These are phyloP conservation scores for Prionace glauca DNA, from an alignment of 2,797 vertebrate species.

Conservation along the genomic window DNA sequence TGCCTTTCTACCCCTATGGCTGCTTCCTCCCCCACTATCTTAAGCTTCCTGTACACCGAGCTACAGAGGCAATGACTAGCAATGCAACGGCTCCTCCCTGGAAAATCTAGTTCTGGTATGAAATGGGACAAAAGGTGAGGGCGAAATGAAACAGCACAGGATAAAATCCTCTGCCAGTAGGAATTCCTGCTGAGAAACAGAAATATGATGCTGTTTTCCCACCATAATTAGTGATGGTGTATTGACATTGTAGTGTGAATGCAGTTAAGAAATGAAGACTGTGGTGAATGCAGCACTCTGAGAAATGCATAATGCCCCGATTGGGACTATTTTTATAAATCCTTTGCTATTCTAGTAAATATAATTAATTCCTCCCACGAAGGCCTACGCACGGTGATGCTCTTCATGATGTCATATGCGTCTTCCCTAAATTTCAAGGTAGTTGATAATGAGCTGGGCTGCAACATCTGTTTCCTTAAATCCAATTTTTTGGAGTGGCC, in stretches of 20 bases:
- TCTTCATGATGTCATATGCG: conserved; percentile 13
- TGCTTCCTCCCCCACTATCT: neutral
- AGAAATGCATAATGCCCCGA: neutral
- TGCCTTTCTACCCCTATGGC: neutral
- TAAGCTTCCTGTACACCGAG: neutral
- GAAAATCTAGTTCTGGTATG: neutral
- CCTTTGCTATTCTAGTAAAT: conserved; percentile 1
- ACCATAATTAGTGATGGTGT: neutral
- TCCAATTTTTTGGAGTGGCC: neutral
- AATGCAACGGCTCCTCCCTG: neutral
- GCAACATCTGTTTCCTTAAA: neutral
- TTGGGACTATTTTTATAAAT: conserved; percentile 26
- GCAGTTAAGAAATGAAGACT: neutral
- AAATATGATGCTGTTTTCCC: neutral
- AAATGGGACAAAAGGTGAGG: too few species aligned
- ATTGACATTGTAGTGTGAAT: neutral
- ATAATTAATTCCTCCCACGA: conserved; percentile 34
- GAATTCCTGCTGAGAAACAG: neutral
- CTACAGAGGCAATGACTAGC: neutral
- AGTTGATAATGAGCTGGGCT: neutral
- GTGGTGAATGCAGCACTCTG: neutral
- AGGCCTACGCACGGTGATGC: conserved; percentile 34
- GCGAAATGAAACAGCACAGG: neutral
- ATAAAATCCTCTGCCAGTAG: neutral
- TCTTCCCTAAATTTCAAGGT: conserved; percentile 19